phyloP scores from a whole-genome alignment of 2,888 invertebrate genomes.

The Erynnis tages region DNA sequence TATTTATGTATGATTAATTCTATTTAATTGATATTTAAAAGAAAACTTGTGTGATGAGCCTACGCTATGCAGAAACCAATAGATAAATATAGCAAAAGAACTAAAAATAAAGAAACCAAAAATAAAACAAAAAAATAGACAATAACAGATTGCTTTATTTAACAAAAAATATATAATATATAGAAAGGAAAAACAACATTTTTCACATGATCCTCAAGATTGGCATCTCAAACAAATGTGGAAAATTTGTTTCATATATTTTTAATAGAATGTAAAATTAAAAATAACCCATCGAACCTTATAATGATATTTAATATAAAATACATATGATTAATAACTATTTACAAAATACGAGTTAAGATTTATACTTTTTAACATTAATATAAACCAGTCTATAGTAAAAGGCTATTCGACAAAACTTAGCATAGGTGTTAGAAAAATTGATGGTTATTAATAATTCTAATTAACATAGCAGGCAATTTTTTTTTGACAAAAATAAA shows the following conservation, averaged over 20 bases:
- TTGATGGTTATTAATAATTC: constrained; percentile 53
- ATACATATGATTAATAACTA: constrained; percentile 81
- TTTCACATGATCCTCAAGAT: constrained; percentile 65
- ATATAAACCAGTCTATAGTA: constrained; percentile 81
- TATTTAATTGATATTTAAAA: constrained; percentile 43
- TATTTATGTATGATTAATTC: constrained; percentile 61
- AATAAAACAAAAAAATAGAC: constrained; percentile 76
- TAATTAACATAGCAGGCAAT: constrained; percentile 75
- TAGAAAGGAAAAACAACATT: constrained; percentile 73
- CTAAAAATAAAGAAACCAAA: constrained; percentile 41
- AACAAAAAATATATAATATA: constrained; percentile 82
- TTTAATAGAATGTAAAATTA: constrained; percentile 77
- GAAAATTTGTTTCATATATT: constrained; percentile 65
- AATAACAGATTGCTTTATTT: constrained; percentile 82
- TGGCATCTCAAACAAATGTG: constrained; percentile 51
- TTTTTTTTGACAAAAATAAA: constrained; percentile 40
- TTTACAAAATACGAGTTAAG: constrained; percentile 80
- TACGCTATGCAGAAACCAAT: constrained; percentile 32
- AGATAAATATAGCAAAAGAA: constrained; percentile 37
- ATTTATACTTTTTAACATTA: constrained; percentile 75
- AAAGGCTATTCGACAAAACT: constrained; percentile 80
- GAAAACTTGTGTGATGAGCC: constrained; percentile 34
- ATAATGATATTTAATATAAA: constrained; percentile 76
- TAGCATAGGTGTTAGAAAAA: constrained; percentile 76
- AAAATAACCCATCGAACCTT: constrained; percentile 80